Conservation (phyloP, 2,113 vertebrate genomes). For the Murina feae region DNA sequence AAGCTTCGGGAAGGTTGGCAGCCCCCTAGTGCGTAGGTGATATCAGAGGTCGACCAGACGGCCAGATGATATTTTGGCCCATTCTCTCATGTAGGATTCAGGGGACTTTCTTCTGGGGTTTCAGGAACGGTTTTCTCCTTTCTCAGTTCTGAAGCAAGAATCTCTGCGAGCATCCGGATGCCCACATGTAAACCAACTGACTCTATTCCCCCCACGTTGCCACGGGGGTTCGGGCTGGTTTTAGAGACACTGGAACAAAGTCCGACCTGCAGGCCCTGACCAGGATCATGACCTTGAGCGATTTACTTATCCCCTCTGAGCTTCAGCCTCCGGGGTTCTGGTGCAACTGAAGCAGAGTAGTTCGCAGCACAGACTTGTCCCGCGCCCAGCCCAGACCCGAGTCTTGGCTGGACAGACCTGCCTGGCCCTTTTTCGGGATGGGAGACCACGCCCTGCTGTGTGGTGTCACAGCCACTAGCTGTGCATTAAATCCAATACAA, state of each 20-base stretch:
- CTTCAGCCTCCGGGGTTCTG: not conserved
- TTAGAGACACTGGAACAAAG: not conserved
- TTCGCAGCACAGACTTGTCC: fast-evolving
- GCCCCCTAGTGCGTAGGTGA: fast-evolving
- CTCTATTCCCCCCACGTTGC: fast-evolving
- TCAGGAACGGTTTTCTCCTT: too few species aligned
- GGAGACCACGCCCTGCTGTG: fast-evolving
- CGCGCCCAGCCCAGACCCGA: fast-evolving
- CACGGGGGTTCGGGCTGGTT: fast-evolving
- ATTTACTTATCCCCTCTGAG: fast-evolving
- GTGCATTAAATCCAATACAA: not conserved
- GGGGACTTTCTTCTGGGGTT: not conserved
- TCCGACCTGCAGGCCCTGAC: fast-evolving
- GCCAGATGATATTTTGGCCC: not conserved
- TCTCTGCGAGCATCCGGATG: not conserved
- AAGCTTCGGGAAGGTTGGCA: not conserved
- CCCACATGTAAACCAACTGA: not conserved
- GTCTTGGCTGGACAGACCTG: fast-evolving
- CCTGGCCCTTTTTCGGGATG: fast-evolving
- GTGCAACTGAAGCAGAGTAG: fast-evolving
- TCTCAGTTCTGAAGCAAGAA: not conserved
- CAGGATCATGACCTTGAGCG: fast-evolving
- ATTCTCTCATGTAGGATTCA: too few species aligned
- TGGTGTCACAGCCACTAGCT: fast-evolving
- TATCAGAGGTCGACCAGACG: not conserved